Evolutionary conservation across 2,888 invertebrate species (phyloP).

Genomic region (Scaptomyza tumidula): DNA sequence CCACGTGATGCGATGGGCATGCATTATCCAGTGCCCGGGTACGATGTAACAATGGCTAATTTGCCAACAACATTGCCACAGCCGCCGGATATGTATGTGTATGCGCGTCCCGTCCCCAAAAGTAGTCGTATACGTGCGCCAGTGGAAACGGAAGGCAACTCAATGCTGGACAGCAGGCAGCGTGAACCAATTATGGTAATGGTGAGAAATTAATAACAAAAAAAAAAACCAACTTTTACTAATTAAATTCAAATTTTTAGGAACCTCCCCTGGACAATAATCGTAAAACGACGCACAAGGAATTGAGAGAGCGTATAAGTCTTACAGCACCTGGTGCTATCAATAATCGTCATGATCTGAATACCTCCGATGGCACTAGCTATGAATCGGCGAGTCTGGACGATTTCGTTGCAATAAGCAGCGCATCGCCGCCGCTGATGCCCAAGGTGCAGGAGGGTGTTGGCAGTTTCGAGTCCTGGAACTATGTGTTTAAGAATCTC

Average conservation of each 20-base stretch:
- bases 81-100: constrained; percentile 73
- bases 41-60: constrained; percentile 50
- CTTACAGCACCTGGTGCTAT: constrained; percentile 41
- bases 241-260: constrained; percentile 25
- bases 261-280: constrained; percentile 72
- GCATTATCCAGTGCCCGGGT: constrained; percentile 34
- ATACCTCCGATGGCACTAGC: constrained; percentile 68
- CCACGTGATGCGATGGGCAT: constrained; percentile 46
- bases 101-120: constrained; percentile 75
- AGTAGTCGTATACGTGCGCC: constrained; percentile 54
- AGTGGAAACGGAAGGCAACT: constrained; percentile 47
- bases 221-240: neutral
- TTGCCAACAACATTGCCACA: constrained; percentile 52
- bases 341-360: constrained; percentile 58
- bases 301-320: constrained; percentile 74
- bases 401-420: constrained; percentile 63
- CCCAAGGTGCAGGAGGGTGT: constrained; percentile 88
- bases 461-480: constrained; percentile 91
- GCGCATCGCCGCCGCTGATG: constrained; percentile 72
- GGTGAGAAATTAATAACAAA: neutral
- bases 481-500: constrained; percentile 91
- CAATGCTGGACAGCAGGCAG: constrained; percentile 27
- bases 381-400: constrained; percentile 78
- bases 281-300: constrained; percentile 71
- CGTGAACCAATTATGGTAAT: constrained; percentile 69